Evolutionary conservation across 2,113 vertebrate species (phyloP), one percentile per base, ranked within the genome.

Genomic region (Bolborhynchus lineola): DNA sequence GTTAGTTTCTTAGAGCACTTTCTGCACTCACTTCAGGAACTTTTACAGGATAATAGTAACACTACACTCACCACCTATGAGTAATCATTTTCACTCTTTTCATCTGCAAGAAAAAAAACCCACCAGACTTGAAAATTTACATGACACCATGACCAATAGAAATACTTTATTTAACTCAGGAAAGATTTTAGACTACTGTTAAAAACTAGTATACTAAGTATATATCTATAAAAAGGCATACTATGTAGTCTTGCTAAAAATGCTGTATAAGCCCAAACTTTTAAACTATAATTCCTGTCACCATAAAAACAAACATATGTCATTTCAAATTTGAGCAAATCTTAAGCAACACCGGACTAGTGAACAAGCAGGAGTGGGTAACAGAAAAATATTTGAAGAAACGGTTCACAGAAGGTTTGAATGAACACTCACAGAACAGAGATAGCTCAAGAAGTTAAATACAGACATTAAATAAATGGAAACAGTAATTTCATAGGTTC

Each of bases 81-180:
- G 92, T 94, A 96, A 96, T 96, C 93, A 92, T 72, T 90, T 85
- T 94, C 85, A 92, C 82, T 93, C 72, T 24, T 91, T 93, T 90
- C 18, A 0, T 82, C 72, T 88, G 25, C 4, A 92, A 52, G 23
- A 15, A 72, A 80, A 50, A 17, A 84, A 42, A 4, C 9, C 14
- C 13, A n/a, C 10, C 18, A 42, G 53, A 11, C 55, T 82, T 65
- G 20, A 87, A 89, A 87, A 91, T 88, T 71, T 86, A 83, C 31
- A 60, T 65, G 90, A 86, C 60, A 93, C 39, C 42, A 67, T 78
- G 82, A 78, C 82, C 72, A 84, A 89, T 84, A 68, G 62, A 94
- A 96, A 92, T 71, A 82, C 76, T 92, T 91, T 78, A 75, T 79
- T 80, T 92, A 88, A 80, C 85, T 86, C 60, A 78, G 68, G 68